Conservation (phyloP, 2,113 vertebrate genomes). For the Saiga tatarica region DNA sequence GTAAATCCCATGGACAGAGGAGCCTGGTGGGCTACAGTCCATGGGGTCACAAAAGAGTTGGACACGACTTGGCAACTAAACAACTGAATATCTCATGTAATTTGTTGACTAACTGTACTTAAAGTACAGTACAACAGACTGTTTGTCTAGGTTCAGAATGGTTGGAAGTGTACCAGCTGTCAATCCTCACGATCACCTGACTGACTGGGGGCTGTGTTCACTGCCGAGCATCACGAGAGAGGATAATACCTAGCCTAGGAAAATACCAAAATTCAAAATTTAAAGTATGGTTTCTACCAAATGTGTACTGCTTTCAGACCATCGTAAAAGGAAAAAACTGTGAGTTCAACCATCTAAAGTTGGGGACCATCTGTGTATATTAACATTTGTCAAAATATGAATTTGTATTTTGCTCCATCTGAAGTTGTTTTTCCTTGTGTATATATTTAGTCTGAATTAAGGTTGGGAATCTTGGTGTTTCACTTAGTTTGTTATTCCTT, state of each 20-base stretch:
- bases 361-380: not conserved
- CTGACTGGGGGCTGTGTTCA: not conserved
- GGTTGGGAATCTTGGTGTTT: not conserved
- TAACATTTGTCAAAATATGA: not conserved
- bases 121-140: not conserved
- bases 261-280: not conserved
- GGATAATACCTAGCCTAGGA: not conserved
- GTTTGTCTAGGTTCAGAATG: not conserved
- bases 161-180: not conserved
- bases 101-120: not conserved
- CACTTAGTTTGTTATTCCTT: conserved; percentile 2
- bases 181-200: not conserved
- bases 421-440: not conserved
- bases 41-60: not conserved
- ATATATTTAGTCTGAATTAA: not conserved
- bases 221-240: not conserved
- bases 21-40: not conserved
- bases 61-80: not conserved
- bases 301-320: not conserved
- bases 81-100: not conserved
- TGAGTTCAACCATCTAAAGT: not conserved
- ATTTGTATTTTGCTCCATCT: not conserved
- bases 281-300: not conserved
- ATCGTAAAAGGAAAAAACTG: not conserved
- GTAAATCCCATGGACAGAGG: not conserved